phyloP scores from a whole-genome alignment of 1,140 invertebrate species.

The Drosophila subobscura region DNA sequence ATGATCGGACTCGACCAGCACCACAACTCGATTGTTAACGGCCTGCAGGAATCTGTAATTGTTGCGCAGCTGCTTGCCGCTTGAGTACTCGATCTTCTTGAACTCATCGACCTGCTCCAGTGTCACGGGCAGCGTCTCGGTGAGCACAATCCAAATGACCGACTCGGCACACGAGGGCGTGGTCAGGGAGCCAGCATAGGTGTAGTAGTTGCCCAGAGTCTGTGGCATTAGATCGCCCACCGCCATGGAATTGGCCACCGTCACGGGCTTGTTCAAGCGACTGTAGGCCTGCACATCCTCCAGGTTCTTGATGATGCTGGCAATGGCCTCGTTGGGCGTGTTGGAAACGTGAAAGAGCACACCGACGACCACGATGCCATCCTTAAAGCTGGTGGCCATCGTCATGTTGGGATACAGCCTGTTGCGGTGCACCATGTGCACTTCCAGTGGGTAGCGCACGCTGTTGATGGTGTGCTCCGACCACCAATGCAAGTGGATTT shows the following conservation, averaged over 20 bases:
- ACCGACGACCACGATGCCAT: conserved; percentile 89
- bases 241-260: conserved; percentile 83
- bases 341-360: conserved; percentile 88
- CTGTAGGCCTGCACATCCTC: conserved; percentile 72
- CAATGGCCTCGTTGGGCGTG: conserved; percentile 59
- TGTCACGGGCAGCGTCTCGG: conserved; percentile 86
- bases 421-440: conserved; percentile 90
- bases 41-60: conserved; percentile 84
- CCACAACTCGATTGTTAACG: conserved; percentile 76
- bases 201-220: conserved; percentile 85
- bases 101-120: conserved; percentile 85
- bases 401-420: conserved; percentile 85
- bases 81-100: conserved; percentile 78
- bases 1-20: conserved; percentile 49
- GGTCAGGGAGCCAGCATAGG: conserved; percentile 90
- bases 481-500: conserved; percentile 92
- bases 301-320: conserved; percentile 66
- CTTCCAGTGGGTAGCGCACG: conserved; percentile 86
- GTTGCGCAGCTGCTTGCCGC: conserved; percentile 78
- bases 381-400: conserved; percentile 85
- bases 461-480: conserved; percentile 89
- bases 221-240: conserved; percentile 84
- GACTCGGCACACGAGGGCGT: conserved; percentile 89
- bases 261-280: conserved; percentile 84
- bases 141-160: conserved; percentile 90